Percentiles rank a stretch among this genome's conserved stretches.
Conservation (phyloP, 2,797 vertebrate genomes). For the Enteromius paludinosus region DNA sequence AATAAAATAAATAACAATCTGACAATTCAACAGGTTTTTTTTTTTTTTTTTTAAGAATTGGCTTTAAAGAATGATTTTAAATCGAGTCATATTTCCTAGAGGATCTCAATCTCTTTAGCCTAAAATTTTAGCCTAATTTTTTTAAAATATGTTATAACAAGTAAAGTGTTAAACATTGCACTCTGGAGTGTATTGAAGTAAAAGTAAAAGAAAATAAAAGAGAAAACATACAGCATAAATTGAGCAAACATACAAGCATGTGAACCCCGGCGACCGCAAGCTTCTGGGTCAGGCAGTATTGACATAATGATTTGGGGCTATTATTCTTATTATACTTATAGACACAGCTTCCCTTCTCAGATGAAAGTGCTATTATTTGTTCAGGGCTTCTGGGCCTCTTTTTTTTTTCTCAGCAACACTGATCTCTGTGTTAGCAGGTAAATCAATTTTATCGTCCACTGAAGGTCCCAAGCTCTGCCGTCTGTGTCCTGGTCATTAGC, state of each 20-base stretch:
- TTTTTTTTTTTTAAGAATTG: not conserved
- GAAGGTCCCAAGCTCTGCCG: conserved; percentile 43
- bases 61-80: not conserved
- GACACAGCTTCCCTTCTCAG: conserved; percentile 39
- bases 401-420: not conserved
- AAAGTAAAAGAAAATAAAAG: not conserved
- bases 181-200: not conserved
- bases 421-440: conserved; percentile 52
- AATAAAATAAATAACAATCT: too few relatives aligned
- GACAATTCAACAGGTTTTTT: too few relatives aligned
- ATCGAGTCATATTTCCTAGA: not conserved
- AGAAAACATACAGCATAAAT: not conserved
- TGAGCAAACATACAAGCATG: not conserved
- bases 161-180: not conserved
- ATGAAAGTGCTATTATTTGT: conserved; percentile 50
- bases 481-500: conserved; percentile 62
- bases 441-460: conserved; percentile 59
- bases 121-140: too few relatives aligned
- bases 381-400: conserved; percentile 21
- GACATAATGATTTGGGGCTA: conserved; percentile 18
- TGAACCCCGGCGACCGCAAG: not conserved
- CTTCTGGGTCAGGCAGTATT: conserved; percentile 9
- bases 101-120: not conserved
- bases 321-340: conserved; percentile 41
- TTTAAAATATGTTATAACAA: not conserved